Base-by-base conservation (phyloP, 2,113 vertebrate genomes). In the Gavialis gangeticus region DNA sequence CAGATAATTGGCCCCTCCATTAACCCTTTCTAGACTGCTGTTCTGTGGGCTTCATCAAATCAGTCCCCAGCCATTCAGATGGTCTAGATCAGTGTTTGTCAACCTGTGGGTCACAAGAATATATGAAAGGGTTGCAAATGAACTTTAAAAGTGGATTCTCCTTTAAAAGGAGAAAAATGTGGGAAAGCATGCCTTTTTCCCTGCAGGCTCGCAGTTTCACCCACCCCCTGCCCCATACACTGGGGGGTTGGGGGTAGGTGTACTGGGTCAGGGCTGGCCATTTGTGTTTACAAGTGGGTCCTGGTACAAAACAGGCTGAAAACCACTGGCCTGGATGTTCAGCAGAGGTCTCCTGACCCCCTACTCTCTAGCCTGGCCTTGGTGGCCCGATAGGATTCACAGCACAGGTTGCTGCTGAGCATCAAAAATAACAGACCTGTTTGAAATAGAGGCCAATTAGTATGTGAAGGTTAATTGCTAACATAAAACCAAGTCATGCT, bases 391-490 rank as follows among this genome's bases (percentile, higher is more conserved):
- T 12, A 12, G 37, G 28, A 76, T 67, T 46, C 67, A 67, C 19
- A 89, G 27, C 28, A 81, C 22, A 58, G 24, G 24, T 30, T 37
- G 21, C 14, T 24, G 86, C 13, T 4, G n/a, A 71, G 88, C 63
- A 46, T 89, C 80, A 54, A 28, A 75, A 87, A 83, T 63, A 34
- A 84, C 89, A 46, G 0, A 89, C 69, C 28, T 86, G 21, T 62
- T 93, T 81, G 46, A 83, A 89, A 88, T 30, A 4, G 80, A 90
- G 19, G 62, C 37, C 54, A 76, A 4, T 60, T 85, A 88, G 22
- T 86, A 90, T 85, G 57, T 84, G 24, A 54, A 84, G 60, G 63
- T 85, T 91, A 79, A 96, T 94, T 95, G 90, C 34, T 27, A 91
- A 69, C n/a, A 54, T 66, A 90, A 92, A 90, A 88, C 54, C 24